A percentile compares a stretch with the other conserved stretches of the same genome.
Evolutionary conservation across 92 coral and sea anemone species (phyloP).

Genomic region (Pocillopora grandis): DNA sequence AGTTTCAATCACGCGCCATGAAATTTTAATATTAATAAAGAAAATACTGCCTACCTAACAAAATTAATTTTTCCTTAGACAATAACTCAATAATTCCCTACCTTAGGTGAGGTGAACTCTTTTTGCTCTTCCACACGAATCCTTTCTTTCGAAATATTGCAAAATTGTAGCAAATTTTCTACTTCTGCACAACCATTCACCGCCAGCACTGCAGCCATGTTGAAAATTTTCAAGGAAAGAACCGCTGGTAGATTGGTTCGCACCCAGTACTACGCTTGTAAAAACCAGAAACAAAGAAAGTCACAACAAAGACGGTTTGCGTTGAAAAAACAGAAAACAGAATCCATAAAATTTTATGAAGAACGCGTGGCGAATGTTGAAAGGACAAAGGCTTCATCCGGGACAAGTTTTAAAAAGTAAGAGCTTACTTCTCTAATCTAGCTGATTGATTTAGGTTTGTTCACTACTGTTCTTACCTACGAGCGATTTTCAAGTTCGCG

Average conservation of each 20-base stretch:
- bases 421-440: neutral
- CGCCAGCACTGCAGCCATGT: conserved; percentile 72
- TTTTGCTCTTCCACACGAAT: conserved; percentile 36
- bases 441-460: neutral
- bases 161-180: conserved; percentile 62
- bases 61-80: too few species aligned
- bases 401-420: conserved; percentile 2
- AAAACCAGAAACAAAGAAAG: conserved; percentile 40
- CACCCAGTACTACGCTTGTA: conserved; percentile 18
- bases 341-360: neutral
- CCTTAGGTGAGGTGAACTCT: conserved; percentile 43
- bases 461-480: neutral
- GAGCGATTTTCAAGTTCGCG: neutral
- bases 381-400: neutral
- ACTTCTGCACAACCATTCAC: conserved; percentile 70
- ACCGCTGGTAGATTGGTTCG: conserved; percentile 23
- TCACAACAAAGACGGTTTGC: conserved; percentile 30
- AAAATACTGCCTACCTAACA: neutral
- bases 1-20: too few species aligned
- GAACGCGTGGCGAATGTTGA: conserved; percentile 9
- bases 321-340: neutral
- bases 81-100: neutral
- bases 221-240: conserved; percentile 23
- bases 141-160: conserved; percentile 60
- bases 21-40: too few species aligned